Base-by-base conservation (phyloP, 1,140 invertebrate species). In the Drosophila ananassae region DNA sequence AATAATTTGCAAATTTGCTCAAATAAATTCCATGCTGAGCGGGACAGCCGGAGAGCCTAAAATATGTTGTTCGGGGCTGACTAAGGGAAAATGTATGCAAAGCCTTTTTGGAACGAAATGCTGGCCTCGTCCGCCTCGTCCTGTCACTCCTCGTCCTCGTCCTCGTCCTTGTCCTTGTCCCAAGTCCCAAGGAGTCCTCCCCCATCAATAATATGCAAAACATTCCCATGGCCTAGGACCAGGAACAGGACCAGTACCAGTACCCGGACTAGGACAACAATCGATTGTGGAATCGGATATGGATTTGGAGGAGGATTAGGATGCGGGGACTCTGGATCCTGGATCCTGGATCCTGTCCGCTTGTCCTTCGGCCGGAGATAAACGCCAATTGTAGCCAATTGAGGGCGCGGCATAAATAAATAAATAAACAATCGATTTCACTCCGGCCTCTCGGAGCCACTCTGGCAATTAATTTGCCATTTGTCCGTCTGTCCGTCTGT, bases 1-100 rank as follows among this genome's bases (percentile, higher is more conserved):
- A 85, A 85, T 85, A 85, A 85, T 85, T 85, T 81, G 82, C 83
- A 85, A 87, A 85, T 85, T 85, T 85, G 82, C 82, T 85, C 82
- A 85, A 87, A 85, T 85, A 85, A 85, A 85, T 85, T 85, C 82
- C 82, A 81, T 78, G 82, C 82, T 64, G 82, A 73, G 68, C 58
- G 52, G 61, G 57, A 78, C 77, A 56, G 54, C 12, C 53, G 44
- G 46, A 47, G 63, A 58, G 69, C 74, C 81, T 85, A 82, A 82
- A 82, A 78, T 82, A 82, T 83, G 81, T 83, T 81, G 60, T 56
- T 52, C 47, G 13, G 8, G 17, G 28, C 63, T 60, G 64, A 81
- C 79, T 77, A 59, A 74, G 71, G 69, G 37, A 85, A 67, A 85
- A 85, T 84, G 68, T 84, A 84, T 84, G 81, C 81, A 85, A 84